Evolutionary conservation across 2,113 vertebrate species (phyloP), one percentile per base, ranked within the genome.

Genomic region (Xiphophorus maculatus): DNA sequence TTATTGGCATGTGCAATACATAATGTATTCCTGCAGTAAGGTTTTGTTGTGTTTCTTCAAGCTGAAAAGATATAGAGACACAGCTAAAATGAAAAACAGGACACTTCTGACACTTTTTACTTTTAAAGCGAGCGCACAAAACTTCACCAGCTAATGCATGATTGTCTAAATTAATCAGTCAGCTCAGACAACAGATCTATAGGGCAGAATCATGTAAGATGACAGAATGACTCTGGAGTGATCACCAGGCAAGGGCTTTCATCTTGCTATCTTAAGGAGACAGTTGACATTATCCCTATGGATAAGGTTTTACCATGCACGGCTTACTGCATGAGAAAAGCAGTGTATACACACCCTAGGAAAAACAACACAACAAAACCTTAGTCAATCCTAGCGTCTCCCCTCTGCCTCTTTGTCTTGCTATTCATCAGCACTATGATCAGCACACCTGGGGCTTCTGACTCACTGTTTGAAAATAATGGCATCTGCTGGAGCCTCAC

Each of bases 231-330:
- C 75, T 78, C 67, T 73, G 74, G 76, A 87, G 85, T 79, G 77
- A 85, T 80, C n/a, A 65, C 84, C 62, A 82, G 51, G 74, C 80
- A 77, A 73, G 71, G 83, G 80, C 88, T 90, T 91, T 86, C 87
- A 84, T 91, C 86, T 91, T 82, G 91, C 90, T 93, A 91, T 94
- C 92, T 93, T 85, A 48, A 51, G 63, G 74, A 89, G 86, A 71
- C 85, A 90, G 79, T 91, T 93, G 89, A 89, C 91, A 93, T 93
- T 92, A 94, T 93, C 90, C 87, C 77, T 76, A 37, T 81, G 87
- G 88, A 91, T 90, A 89, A 90, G 85, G 86, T 90, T 92, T 93
- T 90, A 86, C 91, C 81, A 88, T 89, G 86, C 86, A 88, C 84
- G 89, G 90, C 93, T 93, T 93, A 92, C 87, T 25, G 13, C 79